These are phyloP conservation scores for Belgica antarctica DNA, from an alignment of 2,888 invertebrate species.

Conservation along the genomic window DNA sequence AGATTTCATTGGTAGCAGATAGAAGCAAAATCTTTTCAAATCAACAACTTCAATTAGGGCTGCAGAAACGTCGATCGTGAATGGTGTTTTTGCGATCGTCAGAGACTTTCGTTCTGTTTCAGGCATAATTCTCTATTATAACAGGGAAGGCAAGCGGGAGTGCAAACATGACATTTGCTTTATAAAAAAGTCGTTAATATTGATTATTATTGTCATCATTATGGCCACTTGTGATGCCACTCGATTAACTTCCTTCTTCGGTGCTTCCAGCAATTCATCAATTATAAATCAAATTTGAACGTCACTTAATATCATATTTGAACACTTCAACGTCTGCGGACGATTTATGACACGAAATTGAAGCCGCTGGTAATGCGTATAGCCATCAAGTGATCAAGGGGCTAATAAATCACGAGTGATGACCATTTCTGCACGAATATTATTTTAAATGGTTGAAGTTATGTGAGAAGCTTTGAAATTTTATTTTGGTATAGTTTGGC, in stretches of 20 bases:
- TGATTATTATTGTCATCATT: conserved; percentile 35
- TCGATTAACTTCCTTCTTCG: background rate
- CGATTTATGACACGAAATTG: conserved; percentile 1
- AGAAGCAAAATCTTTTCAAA: background rate
- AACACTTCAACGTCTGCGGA: background rate
- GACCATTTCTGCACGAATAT: background rate
- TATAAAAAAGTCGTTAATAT: conserved; percentile 36
- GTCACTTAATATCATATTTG: background rate
- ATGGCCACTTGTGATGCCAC: background rate
- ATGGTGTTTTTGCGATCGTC: no score
- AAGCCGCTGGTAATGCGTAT: background rate
- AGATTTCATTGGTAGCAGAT: background rate
- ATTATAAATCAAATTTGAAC: conserved; percentile 7
- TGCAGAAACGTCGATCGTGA: no score
- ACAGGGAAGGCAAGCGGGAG: background rate
- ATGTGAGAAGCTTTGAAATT: no score
- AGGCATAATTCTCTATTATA: no score
- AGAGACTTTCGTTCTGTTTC: no score
- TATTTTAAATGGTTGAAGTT: no score
- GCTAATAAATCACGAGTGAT: background rate
- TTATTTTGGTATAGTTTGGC: no score
- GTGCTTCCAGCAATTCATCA: conserved; percentile 11
- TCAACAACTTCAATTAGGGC: no score
- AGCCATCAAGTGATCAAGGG: background rate
- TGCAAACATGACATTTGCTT: background rate